phyloP scores from a whole-genome alignment of 2,113 vertebrate genomes.

The Labeo rohita region DNA sequence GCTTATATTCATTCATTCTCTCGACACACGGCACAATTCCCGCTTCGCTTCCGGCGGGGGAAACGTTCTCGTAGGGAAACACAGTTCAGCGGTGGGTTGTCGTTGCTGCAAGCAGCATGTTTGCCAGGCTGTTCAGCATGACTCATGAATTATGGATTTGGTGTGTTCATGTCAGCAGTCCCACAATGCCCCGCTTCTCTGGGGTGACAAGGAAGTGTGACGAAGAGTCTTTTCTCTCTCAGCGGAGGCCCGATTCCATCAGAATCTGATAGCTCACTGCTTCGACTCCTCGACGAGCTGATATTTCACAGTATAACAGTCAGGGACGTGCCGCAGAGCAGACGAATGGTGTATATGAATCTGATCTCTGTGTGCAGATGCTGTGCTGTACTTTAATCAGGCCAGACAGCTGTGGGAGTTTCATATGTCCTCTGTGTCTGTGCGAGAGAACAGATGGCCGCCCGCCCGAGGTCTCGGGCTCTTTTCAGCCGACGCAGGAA shows the following conservation, averaged over 20 bases:
- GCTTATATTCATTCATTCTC: constrained; percentile 72
- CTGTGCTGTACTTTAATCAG: constrained; percentile 39
- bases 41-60: constrained; percentile 70
- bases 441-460: constrained; percentile 17
- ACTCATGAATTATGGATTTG: constrained; percentile 80
- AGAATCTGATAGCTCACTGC: constrained; percentile 34
- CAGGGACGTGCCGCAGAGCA: constrained; percentile 1
- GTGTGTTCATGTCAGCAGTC: constrained; percentile 59
- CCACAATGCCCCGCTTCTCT: constrained; percentile 34
- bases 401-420: constrained; percentile 29
- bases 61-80: constrained; percentile 73
- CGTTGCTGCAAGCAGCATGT: constrained; percentile 66
- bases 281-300: constrained; percentile 3
- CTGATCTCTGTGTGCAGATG: constrained; percentile 34
- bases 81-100: constrained; percentile 74
- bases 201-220: constrained; percentile 33
- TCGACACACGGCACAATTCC: constrained; percentile 74
- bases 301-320: constrained; percentile 36
- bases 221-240: constrained; percentile 30
- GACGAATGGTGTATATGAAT: constrained; percentile 19
- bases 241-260: constrained; percentile 21
- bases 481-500: neutral
- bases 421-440: constrained; percentile 27
- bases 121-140: constrained; percentile 67
- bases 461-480: neutral